Evolutionary conservation across 2,888 invertebrate genomes (phyloP).

Genomic region (Calameuta idolon): DNA sequence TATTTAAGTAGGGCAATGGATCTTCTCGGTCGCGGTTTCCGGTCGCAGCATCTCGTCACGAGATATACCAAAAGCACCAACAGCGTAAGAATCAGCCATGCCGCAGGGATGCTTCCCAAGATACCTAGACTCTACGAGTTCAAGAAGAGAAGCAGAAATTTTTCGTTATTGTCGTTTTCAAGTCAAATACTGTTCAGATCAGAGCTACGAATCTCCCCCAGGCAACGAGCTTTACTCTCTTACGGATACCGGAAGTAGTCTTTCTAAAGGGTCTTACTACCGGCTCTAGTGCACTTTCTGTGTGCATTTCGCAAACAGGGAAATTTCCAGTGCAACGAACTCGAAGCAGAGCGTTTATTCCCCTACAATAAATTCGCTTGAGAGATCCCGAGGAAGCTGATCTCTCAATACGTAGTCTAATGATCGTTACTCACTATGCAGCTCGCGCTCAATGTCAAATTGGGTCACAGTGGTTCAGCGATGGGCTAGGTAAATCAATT

Average conservation of each 20-base stretch:
- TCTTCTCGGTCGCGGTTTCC: conserved; percentile 88
- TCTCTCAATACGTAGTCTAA: neutral
- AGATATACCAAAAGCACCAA: conserved; percentile 91
- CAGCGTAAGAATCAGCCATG: conserved; percentile 90
- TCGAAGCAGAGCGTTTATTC: neutral
- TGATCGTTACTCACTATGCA: neutral
- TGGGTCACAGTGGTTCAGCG: neutral
- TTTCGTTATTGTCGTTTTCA: neutral
- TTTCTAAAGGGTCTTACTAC: neutral
- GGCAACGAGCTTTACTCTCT: neutral
- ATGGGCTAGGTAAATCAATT: neutral
- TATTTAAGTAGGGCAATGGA: conserved; percentile 89
- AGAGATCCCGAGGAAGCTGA: neutral
- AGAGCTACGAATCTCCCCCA: neutral
- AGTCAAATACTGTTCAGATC: neutral
- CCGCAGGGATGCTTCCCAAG: conserved; percentile 92
- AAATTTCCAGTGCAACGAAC: neutral
- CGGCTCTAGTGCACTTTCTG: neutral
- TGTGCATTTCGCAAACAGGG: neutral
- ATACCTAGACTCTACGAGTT: conserved; percentile 88
- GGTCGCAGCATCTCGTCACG: conserved; percentile 95
- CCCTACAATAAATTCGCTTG: neutral
- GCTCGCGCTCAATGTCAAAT: neutral
- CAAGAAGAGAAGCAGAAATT: neutral
- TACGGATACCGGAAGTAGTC: neutral